phyloP scores from a whole-genome alignment of 1,140 invertebrate genomes.

The Drosophila melanica region DNA sequence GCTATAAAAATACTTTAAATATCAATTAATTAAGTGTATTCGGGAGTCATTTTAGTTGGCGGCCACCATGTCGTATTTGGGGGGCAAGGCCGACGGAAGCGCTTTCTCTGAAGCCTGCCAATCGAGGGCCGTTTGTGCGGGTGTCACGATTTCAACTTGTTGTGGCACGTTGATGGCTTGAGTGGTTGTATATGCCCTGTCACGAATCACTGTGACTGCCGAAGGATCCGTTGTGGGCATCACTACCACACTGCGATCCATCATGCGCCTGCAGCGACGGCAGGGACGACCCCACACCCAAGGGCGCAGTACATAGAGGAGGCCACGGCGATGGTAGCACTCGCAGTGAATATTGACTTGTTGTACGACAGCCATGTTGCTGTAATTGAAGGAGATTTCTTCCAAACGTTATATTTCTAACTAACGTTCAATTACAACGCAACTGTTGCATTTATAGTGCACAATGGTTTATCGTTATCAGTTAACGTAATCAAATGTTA shows the following conservation, averaged over 20 bases:
- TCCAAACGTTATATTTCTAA: background rate
- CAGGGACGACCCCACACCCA: conserved; percentile 60
- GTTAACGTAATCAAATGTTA: conserved; percentile 7
- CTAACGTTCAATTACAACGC: background rate
- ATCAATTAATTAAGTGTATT: too few species aligned
- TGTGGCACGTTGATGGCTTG: conserved; percentile 1
- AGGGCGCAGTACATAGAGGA: conserved; percentile 29
- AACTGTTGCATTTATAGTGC: conserved; percentile 27
- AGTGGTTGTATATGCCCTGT: conserved; percentile 14
- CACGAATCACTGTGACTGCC: conserved; percentile 6
- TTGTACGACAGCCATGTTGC: conserved; percentile 24
- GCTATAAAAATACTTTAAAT: too few species aligned
- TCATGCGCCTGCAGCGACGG: conserved; percentile 56
- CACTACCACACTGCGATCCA: conserved; percentile 52
- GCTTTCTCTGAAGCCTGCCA: conserved; percentile 35
- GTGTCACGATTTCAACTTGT: conserved; percentile 28
- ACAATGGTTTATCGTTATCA: conserved; percentile 11
- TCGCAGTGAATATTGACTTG: conserved; percentile 55
- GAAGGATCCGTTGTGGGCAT: conserved; percentile 35
- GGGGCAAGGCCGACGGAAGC: conserved; percentile 38
- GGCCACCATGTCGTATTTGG: conserved; percentile 37
- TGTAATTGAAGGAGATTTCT: too few species aligned
- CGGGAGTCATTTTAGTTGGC: background rate
- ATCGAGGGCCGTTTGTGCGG: conserved; percentile 27
- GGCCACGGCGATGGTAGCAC: conserved; percentile 55